Base-by-base conservation (phyloP, 2,888 invertebrate species). In the Macaria liturata region DNA sequence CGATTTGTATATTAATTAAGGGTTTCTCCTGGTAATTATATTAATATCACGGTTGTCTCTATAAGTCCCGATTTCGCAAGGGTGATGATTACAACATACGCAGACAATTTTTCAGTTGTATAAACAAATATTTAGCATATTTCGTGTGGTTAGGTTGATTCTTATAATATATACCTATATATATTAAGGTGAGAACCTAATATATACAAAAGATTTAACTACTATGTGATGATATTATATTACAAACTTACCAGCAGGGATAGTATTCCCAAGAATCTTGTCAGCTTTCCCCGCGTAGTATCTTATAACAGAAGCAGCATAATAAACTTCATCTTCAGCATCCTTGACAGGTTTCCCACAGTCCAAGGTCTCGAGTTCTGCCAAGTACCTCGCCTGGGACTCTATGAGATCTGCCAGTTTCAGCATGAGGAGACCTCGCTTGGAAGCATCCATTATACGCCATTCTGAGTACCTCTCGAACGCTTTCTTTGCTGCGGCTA, bases 261-360 rank as follows among this genome's bases (percentile, higher is more conserved):
- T 95, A 0, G 95, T 96, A 75, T 92, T 94, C 40, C 95, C 95
- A 61, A 96, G 95, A 75, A 95, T 95, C 84, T 98, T 98, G 77
- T 98, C 98, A 0, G 97, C 96, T 95, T 96, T 98, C 1, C 98
- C 98, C 9, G 97, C 98, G 83, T 95, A 97, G 77, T 98, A 98
- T 68, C 97, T 94, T 5, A 97, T 71, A 43, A 94, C 93, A 52
- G 93, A 93, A 0, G 95, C 91, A 9, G 94, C 91, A 61, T 89
- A 88, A 6, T 93, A 93, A 0, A 97, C 84, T 80, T 97, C 97
- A 46, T 94, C 95, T 62, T 92, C 93, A 0, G 97, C 94, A 62
- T 93, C 88, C 37, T 93, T 89, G 70, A 95, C 98, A 0, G 98
- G 98, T 80, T 98, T 98, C 0, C 98, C 98, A 84, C 98, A 98